Evolutionary conservation across 2,113 vertebrate genomes (phyloP), one percentile per base, ranked within the genome.

Genomic region (Melanocharis versteri): DNA sequence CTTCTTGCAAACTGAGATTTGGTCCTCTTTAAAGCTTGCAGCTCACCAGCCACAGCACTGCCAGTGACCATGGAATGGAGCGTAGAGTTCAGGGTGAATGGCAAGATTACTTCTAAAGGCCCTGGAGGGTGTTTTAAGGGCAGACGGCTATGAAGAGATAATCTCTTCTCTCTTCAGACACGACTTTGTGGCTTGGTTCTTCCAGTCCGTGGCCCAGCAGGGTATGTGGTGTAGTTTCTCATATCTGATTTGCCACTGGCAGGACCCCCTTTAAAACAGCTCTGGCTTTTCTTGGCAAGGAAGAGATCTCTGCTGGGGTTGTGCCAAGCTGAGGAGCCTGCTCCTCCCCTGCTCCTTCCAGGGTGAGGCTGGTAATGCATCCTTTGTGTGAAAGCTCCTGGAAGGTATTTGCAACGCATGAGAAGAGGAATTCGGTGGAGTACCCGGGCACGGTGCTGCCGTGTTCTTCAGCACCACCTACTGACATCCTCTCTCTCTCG

Each of bases 381-480:
- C 73, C 73, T 90, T 92, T 93, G 62, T 94, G 85, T 28, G 37
- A 78, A 56, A 73, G 47, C 64, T 70, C 58, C 79, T 94, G 75
- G 81, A 94, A 89, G 79, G 68, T 73, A 90, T 90, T 83, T 94
- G 71, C 75, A 88, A 66, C 73, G 64, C 68, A 75, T 60, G 33
- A 90, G 62, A 77, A 90, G 66, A 90, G 66, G 82, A 93, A 93
- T 37, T 79, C 23, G 24, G 23, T 88, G 68, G 62, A 81, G 60
- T 54, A n/a, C 10, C 33, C 24, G 48, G 78, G 62, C 58, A 64
- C 19, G 35, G 51, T 39, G 28, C 69, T 92, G 48, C 54, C 0
- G 42, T 78, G 93, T 78, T 96, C 95, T 96, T 96, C 93, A 95
- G 93, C 92, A 95, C 95, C 92, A 93, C 92, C 94, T 97, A 93